phyloP scores from a whole-genome alignment of 2,113 vertebrate genomes.

The Corythoichthys intestinalis region DNA sequence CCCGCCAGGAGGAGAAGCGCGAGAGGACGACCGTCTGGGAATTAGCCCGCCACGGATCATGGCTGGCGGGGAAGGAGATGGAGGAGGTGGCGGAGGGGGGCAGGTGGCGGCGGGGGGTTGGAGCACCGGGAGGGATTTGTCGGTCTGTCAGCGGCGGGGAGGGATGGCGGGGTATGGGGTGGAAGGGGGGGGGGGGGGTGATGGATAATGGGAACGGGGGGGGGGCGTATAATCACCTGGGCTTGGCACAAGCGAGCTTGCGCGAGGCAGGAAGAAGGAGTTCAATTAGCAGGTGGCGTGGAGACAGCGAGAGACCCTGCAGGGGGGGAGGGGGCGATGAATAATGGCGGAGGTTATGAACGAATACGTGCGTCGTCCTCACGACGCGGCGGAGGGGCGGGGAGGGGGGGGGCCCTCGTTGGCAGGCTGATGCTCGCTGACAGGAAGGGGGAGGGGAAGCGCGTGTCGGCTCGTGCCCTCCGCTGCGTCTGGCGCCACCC shows the following conservation, averaged over 20 bases:
- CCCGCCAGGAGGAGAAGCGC: slow-evolving; percentile 43
- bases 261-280: slow-evolving; percentile 22
- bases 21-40: slow-evolving; percentile 63
- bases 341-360: slow-evolving; percentile 62
- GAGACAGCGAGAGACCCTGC: slow-evolving; percentile 49
- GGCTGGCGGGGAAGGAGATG: slow-evolving; percentile 64
- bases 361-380: slow-evolving; percentile 46
- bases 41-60: slow-evolving; percentile 71
- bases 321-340: slow-evolving; percentile 39
- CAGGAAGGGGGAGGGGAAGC: slow-evolving; percentile 15
- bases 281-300: slow-evolving; percentile 42
- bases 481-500: slow-evolving; percentile 37
- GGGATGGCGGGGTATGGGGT: slow-evolving; percentile 4
- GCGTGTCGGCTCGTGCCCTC: slow-evolving; percentile 48
- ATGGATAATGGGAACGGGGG: slow-evolving; percentile 6
- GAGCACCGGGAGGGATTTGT: slow-evolving; percentile 64
- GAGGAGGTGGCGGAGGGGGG: slow-evolving; percentile 22
- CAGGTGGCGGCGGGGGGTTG: slow-evolving; percentile 20
- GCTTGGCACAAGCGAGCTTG: slow-evolving; percentile 54
- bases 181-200: slow-evolving; percentile 13
- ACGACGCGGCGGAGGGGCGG: slow-evolving; percentile 19
- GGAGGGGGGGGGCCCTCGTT: slow-evolving; percentile 12
- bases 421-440: slow-evolving; percentile 37
- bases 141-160: slow-evolving; percentile 49
- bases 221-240: slow-evolving; percentile 64